Evolutionary conservation across 1,140 invertebrate genomes (phyloP), one percentile per base, ranked within the genome.

Genomic region (Drosophila santomea): DNA sequence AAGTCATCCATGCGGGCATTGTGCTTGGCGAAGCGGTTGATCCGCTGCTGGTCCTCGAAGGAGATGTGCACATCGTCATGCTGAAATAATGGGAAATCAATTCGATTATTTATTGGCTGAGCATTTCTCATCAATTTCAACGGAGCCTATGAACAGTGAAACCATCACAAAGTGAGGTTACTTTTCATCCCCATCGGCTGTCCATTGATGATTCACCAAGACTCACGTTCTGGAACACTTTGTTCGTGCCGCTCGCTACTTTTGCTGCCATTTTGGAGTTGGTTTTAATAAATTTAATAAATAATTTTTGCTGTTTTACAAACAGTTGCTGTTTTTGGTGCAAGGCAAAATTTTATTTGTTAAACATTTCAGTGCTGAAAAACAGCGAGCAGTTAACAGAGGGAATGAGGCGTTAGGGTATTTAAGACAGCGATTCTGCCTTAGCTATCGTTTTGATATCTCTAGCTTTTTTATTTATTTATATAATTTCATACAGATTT

Each of bases 11-110:
- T 94, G 92, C 96, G 96, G 2, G 97, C 97, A 94, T 99, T 99
- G 59, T 97, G 95, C 69, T 97, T 94, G 4, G 98, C 98, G 93
- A 99, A 99, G 93, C 96, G 96, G 92, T 99, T 99, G 69, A 99
- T 99, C 93, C 98, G 98, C 89, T 98, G 97, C 93, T 99, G 98
- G 94, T 99, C 98, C 93, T 99, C 98, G 91, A 95, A 98, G 4
- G 97, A 97, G 74, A 99, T 98, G 91, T 98, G 96, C 60, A 98
- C 96, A 94, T 99, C 98, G 57, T 86, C 82, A 28, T 90, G 75
- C 86, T 90, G 41, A 2, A 36, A 6, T 10, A 14, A n/a, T 36
- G 5, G 3, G 39, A 41, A 14, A 20, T 32, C 6, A 32, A 45
- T 23, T 25, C 12, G 20, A 6, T 25, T 25, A 25, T 4, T 25